A percentile compares a stretch with the other conserved stretches of the same genome.
Evolutionary conservation across 2,888 invertebrate genomes (phyloP).

Genomic region (Tribolium freemani): DNA sequence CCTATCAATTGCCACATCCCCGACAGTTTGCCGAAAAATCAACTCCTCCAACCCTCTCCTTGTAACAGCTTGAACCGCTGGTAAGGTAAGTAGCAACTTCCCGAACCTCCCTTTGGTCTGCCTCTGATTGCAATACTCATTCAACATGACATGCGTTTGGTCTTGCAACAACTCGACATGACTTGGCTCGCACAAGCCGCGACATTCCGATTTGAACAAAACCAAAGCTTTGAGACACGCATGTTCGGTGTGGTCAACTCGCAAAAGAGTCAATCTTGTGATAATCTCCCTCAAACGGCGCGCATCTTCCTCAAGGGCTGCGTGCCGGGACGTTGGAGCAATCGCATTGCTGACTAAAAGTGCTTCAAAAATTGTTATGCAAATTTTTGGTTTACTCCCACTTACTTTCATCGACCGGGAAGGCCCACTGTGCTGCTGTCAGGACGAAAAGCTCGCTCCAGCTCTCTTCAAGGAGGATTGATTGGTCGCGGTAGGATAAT

Average conservation of each 20-base stretch:
- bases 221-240: constrained; percentile 88
- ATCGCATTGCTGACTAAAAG: constrained; percentile 66
- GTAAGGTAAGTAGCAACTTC: constrained; percentile 80
- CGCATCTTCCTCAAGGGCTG: constrained; percentile 71
- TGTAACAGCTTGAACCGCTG: constrained; percentile 71
- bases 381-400: not conserved
- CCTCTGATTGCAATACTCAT: constrained; percentile 75
- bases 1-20: constrained; percentile 80
- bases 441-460: constrained; percentile 89
- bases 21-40: constrained; percentile 84
- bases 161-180: constrained; percentile 82
- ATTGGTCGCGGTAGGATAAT: constrained; percentile 80
- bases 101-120: constrained; percentile 76
- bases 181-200: constrained; percentile 73
- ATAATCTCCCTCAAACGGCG: constrained; percentile 76
- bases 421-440: constrained; percentile 86
- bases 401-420: constrained; percentile 81
- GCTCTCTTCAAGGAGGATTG: constrained; percentile 80
- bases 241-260: constrained; percentile 86
- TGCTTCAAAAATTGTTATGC: constrained; percentile 49
- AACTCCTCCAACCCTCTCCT: constrained; percentile 73
- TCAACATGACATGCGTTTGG: constrained; percentile 83
- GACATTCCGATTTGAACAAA: constrained; percentile 83
- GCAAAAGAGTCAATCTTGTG: constrained; percentile 75
- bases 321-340: constrained; percentile 70